Base-by-base conservation (phyloP, 2,888 invertebrate genomes). In the Aphidoletes aphidimyza region DNA sequence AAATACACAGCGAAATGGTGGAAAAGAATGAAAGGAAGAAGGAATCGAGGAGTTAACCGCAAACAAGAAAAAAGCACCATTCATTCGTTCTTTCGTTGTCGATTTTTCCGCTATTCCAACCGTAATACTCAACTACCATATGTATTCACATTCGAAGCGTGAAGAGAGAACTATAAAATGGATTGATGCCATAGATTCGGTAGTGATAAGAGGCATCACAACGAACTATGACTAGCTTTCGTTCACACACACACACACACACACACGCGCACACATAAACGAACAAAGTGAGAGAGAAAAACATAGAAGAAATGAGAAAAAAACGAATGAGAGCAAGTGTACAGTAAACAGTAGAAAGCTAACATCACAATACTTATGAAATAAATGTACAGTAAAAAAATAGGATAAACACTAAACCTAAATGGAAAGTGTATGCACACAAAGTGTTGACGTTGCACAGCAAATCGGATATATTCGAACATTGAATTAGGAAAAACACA, bases 161-260 rank as follows among this genome's bases (percentile, higher is more conserved):
- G 69, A 30, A 69, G 30, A n/a, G n/a, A 69, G 69, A 69, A 69
- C 69, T 69, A 69, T 69, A 69, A 69, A 69, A 69, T 34, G 69
- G 69, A 69, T 69, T 69, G 69, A 69, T 69, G 69, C 69, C 69
- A 69, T 69, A 69, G 69, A 69, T 69, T 69, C 14, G 69, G 34
- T 30, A 30, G 14, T 69, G 69, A 69, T 69, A 69, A 69, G 69
- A 69, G 54, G 30, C 14, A 69, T 11, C 69, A 30, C 69, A 11
- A 69, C 34, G 69, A 69, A 14, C n/a, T n/a, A n/a, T n/a, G n/a
- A n/a, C n/a, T n/a, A n/a, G n/a, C n/a, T n/a, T n/a, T n/a, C n/a
- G n/a, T n/a, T n/a, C n/a, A n/a, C n/a, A n/a, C n/a, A n/a, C 9
- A 39, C 39, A 39, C 39, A 8, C 39, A 8, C 39, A 8, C 11